Evolutionary conservation across 2,797 vertebrate genomes (phyloP), one percentile per base, ranked within the genome.

Genomic region (Pseudocheirus occidentalis): DNA sequence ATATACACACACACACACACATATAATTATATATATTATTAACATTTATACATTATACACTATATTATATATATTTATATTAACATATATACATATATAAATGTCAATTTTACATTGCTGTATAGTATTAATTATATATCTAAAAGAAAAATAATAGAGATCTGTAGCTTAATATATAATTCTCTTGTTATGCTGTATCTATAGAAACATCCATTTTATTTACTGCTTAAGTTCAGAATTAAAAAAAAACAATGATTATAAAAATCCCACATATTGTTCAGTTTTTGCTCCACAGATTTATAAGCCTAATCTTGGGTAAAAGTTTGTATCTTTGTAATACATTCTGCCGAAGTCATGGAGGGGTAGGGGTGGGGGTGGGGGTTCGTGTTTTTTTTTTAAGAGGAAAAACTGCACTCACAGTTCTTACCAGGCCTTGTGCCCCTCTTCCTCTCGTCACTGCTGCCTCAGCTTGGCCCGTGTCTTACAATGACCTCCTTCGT

Each of bases 401-500:
- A 89, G 3, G 34, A 24, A 58, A 53, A 40, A 92, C 59, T 13
- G 0, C 27, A 53, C 34, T 14, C 55, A 18, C 31, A 24, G 90
- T 50, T 54, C 21, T 73, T 56, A 52, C 29, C 0, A 0, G 28
- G 5, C 4, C 11, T 56, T 57, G 2, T 31, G 50, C 27, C n/a
- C 91, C 1, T 1, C 46, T 28, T 0, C 57, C n/a, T 18, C 90
- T 91, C 50, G 40, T 92, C 95, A 24, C 66, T n/a, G 0, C 0
- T 0, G 6, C 66, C 28, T 50, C 96, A 14, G 0, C 50, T 90
- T 4, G 0, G 28, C 5, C 34, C 1, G 11, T 50, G n/a, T 73
- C 91, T 81, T 57, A 59, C 4, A 0, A 0, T 28, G 55, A 5
- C 16, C 0, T 0, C 34, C 73, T 1, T 24, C 46, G 7, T 53